Evolutionary conservation across 1,140 invertebrate species (phyloP).

Genomic region (Papilio xuthus): DNA sequence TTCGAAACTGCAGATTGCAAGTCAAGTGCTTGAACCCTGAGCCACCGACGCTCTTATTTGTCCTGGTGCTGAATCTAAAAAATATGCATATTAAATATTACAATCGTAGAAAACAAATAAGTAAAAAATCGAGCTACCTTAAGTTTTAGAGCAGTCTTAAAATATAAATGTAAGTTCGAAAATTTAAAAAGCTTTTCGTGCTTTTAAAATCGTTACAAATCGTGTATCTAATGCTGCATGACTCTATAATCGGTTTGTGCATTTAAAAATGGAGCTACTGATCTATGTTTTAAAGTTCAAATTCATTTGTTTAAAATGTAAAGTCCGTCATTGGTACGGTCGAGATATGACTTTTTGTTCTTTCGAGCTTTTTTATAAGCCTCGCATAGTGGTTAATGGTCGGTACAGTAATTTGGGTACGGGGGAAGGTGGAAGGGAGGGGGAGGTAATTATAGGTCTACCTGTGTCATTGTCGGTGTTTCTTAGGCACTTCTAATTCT

Average conservation of each 20-base stretch:
- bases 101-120: too few species aligned
- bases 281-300: slow-evolving; percentile 43
- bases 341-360: slow-evolving; percentile 51
- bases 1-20: too few species aligned
- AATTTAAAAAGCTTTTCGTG: slow-evolving; percentile 7
- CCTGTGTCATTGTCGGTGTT: slow-evolving; percentile 65
- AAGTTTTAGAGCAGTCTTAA: neutral
- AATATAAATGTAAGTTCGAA: neutral
- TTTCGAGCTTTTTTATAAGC: slow-evolving; percentile 56
- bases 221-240: slow-evolving; percentile 39
- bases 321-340: slow-evolving; percentile 49
- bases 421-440: slow-evolving; percentile 39
- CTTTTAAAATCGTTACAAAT: slow-evolving; percentile 45
- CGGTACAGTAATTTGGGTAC: slow-evolving; percentile 59
- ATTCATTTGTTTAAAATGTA: slow-evolving; percentile 41
- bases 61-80: too few species aligned
- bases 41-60: too few species aligned
- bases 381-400: slow-evolving; percentile 62
- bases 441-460: slow-evolving; percentile 63
- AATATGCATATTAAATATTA: too few species aligned
- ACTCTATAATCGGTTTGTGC: slow-evolving; percentile 33
- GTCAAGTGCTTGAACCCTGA: too few species aligned
- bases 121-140: too few species aligned
- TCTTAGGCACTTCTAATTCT: slow-evolving; percentile 54
- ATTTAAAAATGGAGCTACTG: slow-evolving; percentile 41